Evolutionary conservation across 2,888 invertebrate genomes (phyloP).

Genomic region (Hypercompe scribonia): DNA sequence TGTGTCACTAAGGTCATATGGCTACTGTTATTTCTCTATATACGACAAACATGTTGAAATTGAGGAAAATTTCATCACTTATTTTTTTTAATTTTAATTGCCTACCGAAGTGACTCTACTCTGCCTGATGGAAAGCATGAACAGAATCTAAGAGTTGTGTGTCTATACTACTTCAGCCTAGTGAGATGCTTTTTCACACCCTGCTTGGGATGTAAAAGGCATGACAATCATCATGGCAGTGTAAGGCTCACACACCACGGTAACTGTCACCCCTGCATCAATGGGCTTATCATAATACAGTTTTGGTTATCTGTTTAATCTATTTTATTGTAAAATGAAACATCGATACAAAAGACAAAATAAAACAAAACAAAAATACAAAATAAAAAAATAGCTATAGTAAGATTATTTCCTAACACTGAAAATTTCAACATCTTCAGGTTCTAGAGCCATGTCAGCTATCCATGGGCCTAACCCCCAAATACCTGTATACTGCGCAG

Average conservation of each 20-base stretch:
- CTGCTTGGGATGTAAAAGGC: too few relatives aligned
- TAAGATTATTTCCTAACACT: conserved; percentile 41
- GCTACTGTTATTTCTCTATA: neutral
- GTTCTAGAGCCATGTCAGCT: conserved; percentile 64
- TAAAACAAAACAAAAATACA: conserved; percentile 1
- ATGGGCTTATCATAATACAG: neutral
- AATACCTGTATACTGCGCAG: conserved; percentile 74
- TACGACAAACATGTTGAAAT: neutral
- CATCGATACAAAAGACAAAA: neutral
- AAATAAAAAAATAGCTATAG: neutral
- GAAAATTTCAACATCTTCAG: conserved; percentile 59
- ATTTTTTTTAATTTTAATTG: too few relatives aligned
- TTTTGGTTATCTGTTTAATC: neutral
- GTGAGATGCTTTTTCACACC: too few relatives aligned
- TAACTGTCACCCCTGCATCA: too few relatives aligned
- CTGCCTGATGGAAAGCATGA: too few relatives aligned
- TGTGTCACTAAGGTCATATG: neutral
- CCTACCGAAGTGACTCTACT: too few relatives aligned
- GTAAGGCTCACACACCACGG: too few relatives aligned
- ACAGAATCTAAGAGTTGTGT: too few relatives aligned
- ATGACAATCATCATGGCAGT: too few relatives aligned
- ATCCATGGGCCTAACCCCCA: conserved; percentile 78
- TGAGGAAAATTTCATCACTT: neutral
- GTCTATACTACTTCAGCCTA: too few relatives aligned
- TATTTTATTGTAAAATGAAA: neutral